Conservation (phyloP, 2,888 invertebrate species). For the Parapristionchus giblindavisi region DNA sequence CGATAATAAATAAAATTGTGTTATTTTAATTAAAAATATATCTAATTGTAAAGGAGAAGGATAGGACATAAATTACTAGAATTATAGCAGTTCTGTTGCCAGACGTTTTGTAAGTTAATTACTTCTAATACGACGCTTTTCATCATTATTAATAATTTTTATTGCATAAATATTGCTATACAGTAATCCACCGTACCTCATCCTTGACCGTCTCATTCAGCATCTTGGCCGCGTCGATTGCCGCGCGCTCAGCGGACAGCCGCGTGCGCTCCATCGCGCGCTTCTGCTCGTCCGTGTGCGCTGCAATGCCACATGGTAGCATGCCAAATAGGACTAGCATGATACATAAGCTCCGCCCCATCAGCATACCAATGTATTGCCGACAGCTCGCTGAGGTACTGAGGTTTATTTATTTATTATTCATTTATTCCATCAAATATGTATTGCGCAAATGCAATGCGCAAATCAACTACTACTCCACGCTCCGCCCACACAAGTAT, state of each 20-base stretch:
- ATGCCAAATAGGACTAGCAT: neutral
- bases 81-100: neutral
- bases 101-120: neutral
- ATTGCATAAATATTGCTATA: neutral
- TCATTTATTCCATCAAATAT: too few relatives aligned
- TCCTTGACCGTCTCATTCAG: constrained; percentile 30
- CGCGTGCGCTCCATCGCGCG: constrained; percentile 29
- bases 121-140: neutral
- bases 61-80: too few relatives aligned
- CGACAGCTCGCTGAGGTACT: too few relatives aligned
- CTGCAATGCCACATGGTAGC: neutral
- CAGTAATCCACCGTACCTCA: constrained; percentile 13
- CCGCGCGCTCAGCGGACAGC: constrained; percentile 28
- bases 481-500: too few relatives aligned
- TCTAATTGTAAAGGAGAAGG: too few relatives aligned
- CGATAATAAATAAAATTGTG: too few relatives aligned
- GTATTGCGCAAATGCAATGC: too few relatives aligned
- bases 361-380: too few relatives aligned
- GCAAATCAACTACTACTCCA: too few relatives aligned
- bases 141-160: neutral
- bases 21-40: too few relatives aligned
- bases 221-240: constrained; percentile 6
- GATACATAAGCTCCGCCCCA: neutral
- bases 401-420: too few relatives aligned
- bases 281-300: constrained; percentile 39